Evolutionary conservation across 1,140 invertebrate species (phyloP), one percentile per base, ranked within the genome.

Genomic region (Drosophila paulistorum): DNA sequence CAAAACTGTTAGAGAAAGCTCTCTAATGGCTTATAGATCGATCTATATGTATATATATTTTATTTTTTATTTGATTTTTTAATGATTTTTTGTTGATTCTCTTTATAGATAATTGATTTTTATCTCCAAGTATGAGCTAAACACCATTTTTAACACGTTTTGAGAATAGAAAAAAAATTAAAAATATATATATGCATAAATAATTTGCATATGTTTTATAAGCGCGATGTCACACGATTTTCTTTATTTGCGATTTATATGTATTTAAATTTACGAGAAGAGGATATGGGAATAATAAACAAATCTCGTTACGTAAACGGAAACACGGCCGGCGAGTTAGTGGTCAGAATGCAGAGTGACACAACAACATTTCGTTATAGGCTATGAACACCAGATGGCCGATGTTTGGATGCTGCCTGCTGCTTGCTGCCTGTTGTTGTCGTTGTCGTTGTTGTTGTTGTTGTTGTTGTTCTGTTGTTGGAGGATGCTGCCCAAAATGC

Each of bases 311-410:
- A 67, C 76, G 77, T 62, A 69, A 79, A 77, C 83, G 90, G 90
- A 91, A 89, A 87, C 84, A 86, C 81, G 81, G 90, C 90, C 90
- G 90, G 83, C 90, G 80, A 90, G 90, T 91, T 85, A 85, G 90
- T 91, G 90, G 90, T 91, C 90, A 91, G 72, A 91, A 91, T 91
- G 86, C 86, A 90, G 75, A 91, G 86, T 90, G 86, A 91, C 90
- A 91, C 86, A 90, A 51, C 45, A 51, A 51, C 45, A 51, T 51
- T 90, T 75, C 71, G 74, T 65, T 54, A 82, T 69, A 79, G 78
- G 77, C 73, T 75, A 73, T 45, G 65, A 81, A 61, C 64, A 71
- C 61, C 68, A 77, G 62, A 66, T 74, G 35, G 41, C 59, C 14
- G 71, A 17, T 51, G 63, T 45, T 54, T 69, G 26, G 61, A 10